Evolutionary conservation across 2,888 invertebrate species (phyloP), one percentile per base, ranked within the genome.

Genomic region (Limnephilus rhombicus): DNA sequence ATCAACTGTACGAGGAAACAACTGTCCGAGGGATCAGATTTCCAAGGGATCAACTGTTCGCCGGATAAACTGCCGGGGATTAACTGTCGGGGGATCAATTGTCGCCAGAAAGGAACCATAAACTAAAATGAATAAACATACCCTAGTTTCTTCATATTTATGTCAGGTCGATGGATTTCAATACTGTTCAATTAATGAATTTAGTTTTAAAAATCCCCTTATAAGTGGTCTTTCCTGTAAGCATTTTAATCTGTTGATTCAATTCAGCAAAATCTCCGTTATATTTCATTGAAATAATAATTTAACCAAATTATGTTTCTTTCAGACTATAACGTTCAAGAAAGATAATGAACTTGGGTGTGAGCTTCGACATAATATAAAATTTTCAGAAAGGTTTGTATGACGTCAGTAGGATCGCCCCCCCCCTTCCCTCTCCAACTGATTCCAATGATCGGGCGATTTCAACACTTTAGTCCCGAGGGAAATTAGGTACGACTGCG

Each of bases 381-480:
- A 68, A 68, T 11, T 24, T 45, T 7, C n/a, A 13, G 31, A 13
- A 88, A 68, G 15, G 15, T 49, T 88, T 29, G 34, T 53, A 88
- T 34, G 87, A 87, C 68, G 68, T 68, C 34, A 53, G n/a, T 45
- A n/a, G 86, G 7, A 86, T 29, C n/a, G 15, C 13, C 45, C 34
- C 49, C 29, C 86, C 13, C 49, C 37, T 11, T 12, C 86, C 13
- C 2, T 15, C n/a, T 15, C n/a, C n/a, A 24, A n/a, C 68, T 68
- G 68, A 68, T n/a, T 68, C 41, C 37, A 24, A 88, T 53, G 68
- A 88, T 88, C 18, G 88, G 68, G 88, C 15, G 88, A 31, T 88
- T 34, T 53, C 68, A 31, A 88, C 88, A 53, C 88, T 68, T 87
- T 9, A 34, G 45, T 24, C 88, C 37, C 88, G 11, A 24, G 53